Evolutionary conservation across 30 jellyfish, hydroid and myxozoan species (phyloP).

Genomic region (Mastigias papua): DNA sequence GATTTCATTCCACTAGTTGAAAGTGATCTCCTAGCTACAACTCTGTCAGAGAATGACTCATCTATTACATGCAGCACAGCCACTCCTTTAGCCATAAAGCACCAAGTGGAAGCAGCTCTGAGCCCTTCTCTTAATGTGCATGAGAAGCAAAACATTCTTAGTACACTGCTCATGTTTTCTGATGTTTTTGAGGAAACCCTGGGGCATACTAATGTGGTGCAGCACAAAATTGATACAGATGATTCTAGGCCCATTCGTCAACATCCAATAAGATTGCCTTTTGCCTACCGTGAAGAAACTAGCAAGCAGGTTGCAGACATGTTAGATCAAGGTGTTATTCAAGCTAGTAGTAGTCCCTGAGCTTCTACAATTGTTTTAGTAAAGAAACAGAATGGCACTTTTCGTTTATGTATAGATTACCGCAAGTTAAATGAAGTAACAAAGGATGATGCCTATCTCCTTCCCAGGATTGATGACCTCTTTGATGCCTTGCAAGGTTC

Average conservation of each 20-base stretch:
- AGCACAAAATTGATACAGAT: constrained; percentile 35
- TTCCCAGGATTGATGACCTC: constrained; percentile 68
- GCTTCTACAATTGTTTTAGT: constrained; percentile 61
- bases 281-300: constrained; percentile 44
- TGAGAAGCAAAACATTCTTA: not conserved
- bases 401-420: constrained; percentile 49
- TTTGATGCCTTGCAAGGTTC: constrained; percentile 61
- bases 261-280: constrained; percentile 55
- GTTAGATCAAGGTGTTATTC: constrained; percentile 39
- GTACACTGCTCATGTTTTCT: constrained; percentile 11
- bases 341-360: constrained; percentile 67
- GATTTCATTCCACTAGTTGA: not conserved
- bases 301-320: constrained; percentile 37
- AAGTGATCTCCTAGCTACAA: not conserved
- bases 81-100: constrained; percentile 4
- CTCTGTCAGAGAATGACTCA: not conserved
- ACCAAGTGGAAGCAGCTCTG: not conserved
- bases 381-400: constrained; percentile 28
- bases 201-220: constrained; percentile 37
- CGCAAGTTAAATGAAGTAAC: constrained; percentile 50
- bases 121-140: not conserved
- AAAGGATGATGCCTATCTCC: constrained; percentile 72
- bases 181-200: constrained; percentile 42
- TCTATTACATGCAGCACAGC: not conserved
- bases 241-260: constrained; percentile 46